Conservation (phyloP, 2,113 vertebrate species). For the Menura novaehollandiae region DNA sequence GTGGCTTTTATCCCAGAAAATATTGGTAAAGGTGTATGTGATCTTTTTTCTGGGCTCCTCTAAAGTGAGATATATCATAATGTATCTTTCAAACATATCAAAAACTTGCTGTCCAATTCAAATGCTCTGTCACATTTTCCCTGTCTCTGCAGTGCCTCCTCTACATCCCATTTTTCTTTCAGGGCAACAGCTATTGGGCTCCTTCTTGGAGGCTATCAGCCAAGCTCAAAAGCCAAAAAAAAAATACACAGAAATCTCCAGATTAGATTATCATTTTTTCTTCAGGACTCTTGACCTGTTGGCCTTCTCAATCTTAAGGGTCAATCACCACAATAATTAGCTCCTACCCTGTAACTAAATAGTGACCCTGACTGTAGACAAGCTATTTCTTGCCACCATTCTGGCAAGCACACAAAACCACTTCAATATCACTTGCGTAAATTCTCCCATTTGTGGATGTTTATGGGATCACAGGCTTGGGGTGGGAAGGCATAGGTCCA, state of each 20-base stretch:
- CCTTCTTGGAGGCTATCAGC: background rate
- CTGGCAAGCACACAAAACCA: background rate
- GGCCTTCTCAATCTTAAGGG: background rate
- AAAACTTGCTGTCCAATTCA: background rate
- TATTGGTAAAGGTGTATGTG: accelerated
- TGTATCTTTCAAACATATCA: background rate
- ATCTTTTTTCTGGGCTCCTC: background rate
- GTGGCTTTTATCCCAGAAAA: background rate
- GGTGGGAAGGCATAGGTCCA: background rate
- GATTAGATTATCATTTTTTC: background rate
- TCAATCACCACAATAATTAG: background rate
- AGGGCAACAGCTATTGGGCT: background rate
- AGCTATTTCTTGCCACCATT: background rate
- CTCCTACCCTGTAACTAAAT: background rate
- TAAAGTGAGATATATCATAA: background rate
- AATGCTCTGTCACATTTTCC: background rate
- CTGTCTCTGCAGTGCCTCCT: background rate
- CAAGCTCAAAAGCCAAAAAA: background rate
- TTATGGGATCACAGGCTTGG: background rate
- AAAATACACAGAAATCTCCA: background rate
- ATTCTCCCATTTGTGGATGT: background rate
- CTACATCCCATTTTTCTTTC: background rate
- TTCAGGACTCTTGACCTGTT: background rate
- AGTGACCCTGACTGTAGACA: background rate
- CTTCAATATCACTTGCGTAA: background rate